Base-by-base conservation (phyloP, 2,113 vertebrate species). In the Corynorhinus townsendii region DNA sequence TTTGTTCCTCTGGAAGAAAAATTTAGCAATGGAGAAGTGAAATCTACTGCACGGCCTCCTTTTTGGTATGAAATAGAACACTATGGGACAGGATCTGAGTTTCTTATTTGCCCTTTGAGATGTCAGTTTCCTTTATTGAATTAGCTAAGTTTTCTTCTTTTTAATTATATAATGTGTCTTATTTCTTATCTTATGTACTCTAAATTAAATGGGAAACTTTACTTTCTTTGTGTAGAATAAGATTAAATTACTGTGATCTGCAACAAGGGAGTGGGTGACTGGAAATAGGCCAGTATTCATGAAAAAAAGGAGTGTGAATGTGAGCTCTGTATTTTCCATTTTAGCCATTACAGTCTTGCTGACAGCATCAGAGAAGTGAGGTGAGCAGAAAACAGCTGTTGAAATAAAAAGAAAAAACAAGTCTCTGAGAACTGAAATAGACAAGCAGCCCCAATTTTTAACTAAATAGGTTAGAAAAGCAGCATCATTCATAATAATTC, bases 121-220 rank as follows among this genome's bases (percentile, higher is more conserved):
- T 96, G 0, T 80, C 59, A 91, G 33, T 90, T 85, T 40, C 68
- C 94, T 93, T 71, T 93, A 20, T 11, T 84, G 16, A 71, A 89
- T 89, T 92, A 59, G 62, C n/a, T 82, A 59, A 7, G 1, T 33
- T 38, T 45, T 91, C 24, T 69, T 66, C 40, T 62, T 95, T 97
- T 90, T 88, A 96, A 92, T 64, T 96, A 0, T 33, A 35, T 12
- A 69, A 4, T 83, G 5, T 1, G 86, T 56, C 33, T 69, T 91
- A 30, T 85, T 97, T 95, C n/a, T 80, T 90, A 91, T 16, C 33
- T 54, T 91, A 17, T 16, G 1, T 66, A 73, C 26, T 95, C 45
- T 54, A 95, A 94, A 96, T 93, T 81, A 97, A 96, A 68, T 33
- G 92, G 52, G 91, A 96, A 93, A 86, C 62, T 79, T 45, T 90